Evolutionary conservation across 23 tunicate species (phyloP), one percentile per base, ranked within the genome.

Genomic region (Pegea sp.): DNA sequence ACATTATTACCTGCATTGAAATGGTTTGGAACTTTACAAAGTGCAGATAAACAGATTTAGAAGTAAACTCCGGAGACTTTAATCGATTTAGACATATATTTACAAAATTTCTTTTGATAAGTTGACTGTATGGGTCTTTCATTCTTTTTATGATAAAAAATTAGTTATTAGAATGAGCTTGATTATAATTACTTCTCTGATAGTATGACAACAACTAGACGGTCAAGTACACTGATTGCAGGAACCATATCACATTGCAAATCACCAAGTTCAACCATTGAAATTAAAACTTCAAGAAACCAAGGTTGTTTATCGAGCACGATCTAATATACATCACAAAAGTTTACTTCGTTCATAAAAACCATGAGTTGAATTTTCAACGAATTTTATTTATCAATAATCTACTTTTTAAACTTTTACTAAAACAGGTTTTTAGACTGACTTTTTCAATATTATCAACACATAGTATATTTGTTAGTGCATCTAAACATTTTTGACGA

Each of bases 171-270:
- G 5, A 34, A 13, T 58, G 7, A 51, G 22, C 8, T 16, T 16
- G 56, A 7, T 18, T 13, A 44, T 25, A 20, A 53, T 64, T 62
- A 70, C 90, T 56, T 66, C 48, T 89, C 79, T 0, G 98, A 66
- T n/a, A 89, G 57, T 44, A 89, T 78, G 31, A 89, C 98, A 19
- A 89, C 98, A 49, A 89, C 81, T n/a, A 89, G 67, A 18, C 98
- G 72, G 44, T 89, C 98, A 1, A 89, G 44, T 13, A 89, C 98
- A 62, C 90, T 76, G n/a, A 89, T 71, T 2, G 98, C 88, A 5
- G 98, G 98, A 8, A 89, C 98, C 80, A 89, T 77, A 63, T 89
- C 90, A 49, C 89, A 77, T 52, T 89, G 98, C 34, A 89, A 43
- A 55, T 84, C 95, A 22, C 95, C 95, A n/a, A 29, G 58, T 8